phyloP scores from a whole-genome alignment of 2,113 vertebrate genomes.

The Hoplias malabaricus region DNA sequence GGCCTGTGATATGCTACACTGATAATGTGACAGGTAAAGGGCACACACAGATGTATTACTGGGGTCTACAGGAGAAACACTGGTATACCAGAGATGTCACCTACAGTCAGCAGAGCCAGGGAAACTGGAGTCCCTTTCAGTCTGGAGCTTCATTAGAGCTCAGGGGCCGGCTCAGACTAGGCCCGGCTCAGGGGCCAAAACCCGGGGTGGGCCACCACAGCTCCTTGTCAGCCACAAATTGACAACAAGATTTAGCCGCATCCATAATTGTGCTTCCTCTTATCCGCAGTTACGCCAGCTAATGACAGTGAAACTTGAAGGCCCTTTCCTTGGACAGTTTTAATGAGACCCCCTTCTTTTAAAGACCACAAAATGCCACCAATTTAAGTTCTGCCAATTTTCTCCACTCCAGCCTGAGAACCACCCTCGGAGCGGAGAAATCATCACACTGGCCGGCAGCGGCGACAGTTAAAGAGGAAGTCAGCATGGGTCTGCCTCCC shows the following conservation, averaged over 20 bases:
- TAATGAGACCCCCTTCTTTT: constrained; percentile 94
- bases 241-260: constrained; percentile 95
- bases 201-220: constrained; percentile 83
- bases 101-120: neutral
- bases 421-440: constrained; percentile 84
- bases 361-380: constrained; percentile 93
- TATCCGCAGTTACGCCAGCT: constrained; percentile 88
- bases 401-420: constrained; percentile 87
- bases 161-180: constrained; percentile 53
- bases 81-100: neutral
- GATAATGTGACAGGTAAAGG: neutral
- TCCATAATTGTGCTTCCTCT: constrained; percentile 96
- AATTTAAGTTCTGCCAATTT: constrained; percentile 98
- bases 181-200: constrained; percentile 69
- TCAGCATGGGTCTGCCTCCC: constrained; percentile 87
- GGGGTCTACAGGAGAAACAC: neutral
- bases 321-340: constrained; percentile 80
- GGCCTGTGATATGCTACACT: neutral
- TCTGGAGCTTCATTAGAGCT: constrained; percentile 32
- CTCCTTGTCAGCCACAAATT: constrained; percentile 92
- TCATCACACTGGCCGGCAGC: constrained; percentile 84
- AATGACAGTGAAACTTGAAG: constrained; percentile 91
- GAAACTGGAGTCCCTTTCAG: neutral
- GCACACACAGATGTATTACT: neutral
- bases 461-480: constrained; percentile 91